These are phyloP conservation scores for Bombus superbus DNA, from an alignment of 1,140 invertebrate species.

Conservation along the genomic window DNA sequence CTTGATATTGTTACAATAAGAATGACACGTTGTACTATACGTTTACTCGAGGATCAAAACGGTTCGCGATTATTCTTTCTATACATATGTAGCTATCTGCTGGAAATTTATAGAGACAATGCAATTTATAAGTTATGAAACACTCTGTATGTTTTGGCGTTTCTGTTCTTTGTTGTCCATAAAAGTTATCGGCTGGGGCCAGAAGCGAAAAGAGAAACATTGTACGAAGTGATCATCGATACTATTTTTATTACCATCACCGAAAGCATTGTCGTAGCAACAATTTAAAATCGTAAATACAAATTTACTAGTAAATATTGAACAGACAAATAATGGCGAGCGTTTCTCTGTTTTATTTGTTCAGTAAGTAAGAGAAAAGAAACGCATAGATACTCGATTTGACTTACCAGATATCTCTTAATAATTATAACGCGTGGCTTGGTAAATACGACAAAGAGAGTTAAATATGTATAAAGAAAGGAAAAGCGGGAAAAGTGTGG, in stretches of 20 bases:
- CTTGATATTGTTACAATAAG: background rate
- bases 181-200: constrained; percentile 19
- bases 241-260: constrained; percentile 25
- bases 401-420: background rate
- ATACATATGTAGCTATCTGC: background rate
- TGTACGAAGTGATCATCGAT: constrained; percentile 1
- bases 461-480: constrained; percentile 17
- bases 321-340: background rate
- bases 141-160: constrained; percentile 11
- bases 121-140: constrained; percentile 8
- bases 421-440: constrained; percentile 16
- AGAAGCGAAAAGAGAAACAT: constrained; percentile 8
- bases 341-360: background rate
- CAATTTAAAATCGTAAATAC: background rate
- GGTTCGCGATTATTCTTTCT: too few species aligned
- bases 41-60: background rate
- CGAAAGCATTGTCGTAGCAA: background rate
- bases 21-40: background rate
- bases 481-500: background rate
- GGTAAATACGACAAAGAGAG: background rate
- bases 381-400: background rate
- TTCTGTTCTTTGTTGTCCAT: constrained; percentile 1
- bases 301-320: constrained; percentile 2
- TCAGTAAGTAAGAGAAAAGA: background rate
- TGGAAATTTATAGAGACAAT: background rate